Percentiles rank a stretch among this genome's conserved stretches.
Evolutionary conservation across 2,888 invertebrate species (phyloP).

Genomic region (Brachynemurus nebulosus): DNA sequence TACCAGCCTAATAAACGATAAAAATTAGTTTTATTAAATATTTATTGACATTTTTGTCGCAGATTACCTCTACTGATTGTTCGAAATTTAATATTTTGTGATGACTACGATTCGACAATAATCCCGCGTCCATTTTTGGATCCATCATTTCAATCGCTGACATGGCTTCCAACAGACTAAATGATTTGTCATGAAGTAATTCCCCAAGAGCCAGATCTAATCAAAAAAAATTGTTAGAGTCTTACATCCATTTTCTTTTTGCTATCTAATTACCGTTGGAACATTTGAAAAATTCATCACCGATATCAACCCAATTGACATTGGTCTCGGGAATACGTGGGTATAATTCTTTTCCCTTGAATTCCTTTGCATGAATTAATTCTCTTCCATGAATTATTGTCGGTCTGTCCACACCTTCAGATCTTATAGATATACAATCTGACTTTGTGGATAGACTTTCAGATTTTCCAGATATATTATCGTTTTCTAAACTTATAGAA

Average conservation of each 20-base stretch:
- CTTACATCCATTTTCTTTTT: neutral
- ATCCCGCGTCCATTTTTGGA: slow-evolving; percentile 99
- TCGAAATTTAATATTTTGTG: slow-evolving; percentile 76
- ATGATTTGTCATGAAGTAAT: slow-evolving; percentile 77
- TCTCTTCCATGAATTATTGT: no score
- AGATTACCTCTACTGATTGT: slow-evolving; percentile 69
- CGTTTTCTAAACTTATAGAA: no score
- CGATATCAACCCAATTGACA: slow-evolving; percentile 44
- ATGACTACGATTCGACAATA: slow-evolving; percentile 82
- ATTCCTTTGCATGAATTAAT: no score
- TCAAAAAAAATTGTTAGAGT: slow-evolving; percentile 26
- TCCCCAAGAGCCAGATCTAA: slow-evolving; percentile 73
- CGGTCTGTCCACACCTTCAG: no score
- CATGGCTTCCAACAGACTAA: slow-evolving; percentile 96
- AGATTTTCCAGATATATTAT: no score
- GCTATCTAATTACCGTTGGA: slow-evolving; percentile 38
- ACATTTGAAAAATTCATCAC: slow-evolving; percentile 43
- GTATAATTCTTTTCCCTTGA: neutral
- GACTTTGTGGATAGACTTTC: no score
- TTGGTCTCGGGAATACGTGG: slow-evolving; percentile 1
- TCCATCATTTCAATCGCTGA: slow-evolving; percentile 99
- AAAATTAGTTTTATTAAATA: no score
- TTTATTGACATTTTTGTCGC: no score
- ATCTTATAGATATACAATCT: no score
- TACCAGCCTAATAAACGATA: slow-evolving; percentile 47